Percentiles rank a stretch among this genome's conserved stretches.
phyloP scores from a whole-genome alignment of 1,140 invertebrate genomes.

The Tigriopus japonicus region DNA sequence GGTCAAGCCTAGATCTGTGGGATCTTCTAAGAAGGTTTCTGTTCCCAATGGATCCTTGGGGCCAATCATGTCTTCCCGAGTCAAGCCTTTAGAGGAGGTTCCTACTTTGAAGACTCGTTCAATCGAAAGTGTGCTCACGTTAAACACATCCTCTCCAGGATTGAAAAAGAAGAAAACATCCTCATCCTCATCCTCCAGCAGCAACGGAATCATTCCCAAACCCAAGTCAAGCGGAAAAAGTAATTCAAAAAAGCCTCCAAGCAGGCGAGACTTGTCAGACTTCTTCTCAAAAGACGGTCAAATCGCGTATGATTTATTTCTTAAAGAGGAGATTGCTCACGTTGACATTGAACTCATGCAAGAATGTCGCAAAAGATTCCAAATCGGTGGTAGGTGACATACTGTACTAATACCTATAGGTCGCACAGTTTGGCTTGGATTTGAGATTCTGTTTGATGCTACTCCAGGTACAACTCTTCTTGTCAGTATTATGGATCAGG shows the following conservation, averaged over 20 bases:
- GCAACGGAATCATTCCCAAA: neutral
- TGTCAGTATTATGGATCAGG: slow-evolving; percentile 61
- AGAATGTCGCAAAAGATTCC: neutral
- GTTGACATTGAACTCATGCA: neutral
- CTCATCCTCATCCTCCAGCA: neutral
- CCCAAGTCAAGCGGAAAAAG: neutral
- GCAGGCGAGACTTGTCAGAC: neutral
- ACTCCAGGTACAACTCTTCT: slow-evolving; percentile 65
- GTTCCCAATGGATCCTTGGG: neutral
- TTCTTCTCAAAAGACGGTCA: neutral
- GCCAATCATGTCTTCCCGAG: neutral
- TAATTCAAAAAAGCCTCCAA: neutral
- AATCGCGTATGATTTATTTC: neutral
- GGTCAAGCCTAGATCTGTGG: neutral
- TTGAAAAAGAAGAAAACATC: neutral
- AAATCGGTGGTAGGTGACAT: neutral
- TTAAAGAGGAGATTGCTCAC: neutral
- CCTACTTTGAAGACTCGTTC: neutral
- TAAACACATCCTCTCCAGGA: neutral
- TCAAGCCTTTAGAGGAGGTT: neutral
- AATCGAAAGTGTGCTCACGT: neutral
- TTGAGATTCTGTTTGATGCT: slow-evolving; percentile 16
- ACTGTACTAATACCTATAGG: too few species aligned
- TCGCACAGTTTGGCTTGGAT: neutral
- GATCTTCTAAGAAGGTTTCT: neutral